These are phyloP conservation scores for Aphyosemion australe DNA, from an alignment of 2,113 vertebrate species.

Conservation along the genomic window DNA sequence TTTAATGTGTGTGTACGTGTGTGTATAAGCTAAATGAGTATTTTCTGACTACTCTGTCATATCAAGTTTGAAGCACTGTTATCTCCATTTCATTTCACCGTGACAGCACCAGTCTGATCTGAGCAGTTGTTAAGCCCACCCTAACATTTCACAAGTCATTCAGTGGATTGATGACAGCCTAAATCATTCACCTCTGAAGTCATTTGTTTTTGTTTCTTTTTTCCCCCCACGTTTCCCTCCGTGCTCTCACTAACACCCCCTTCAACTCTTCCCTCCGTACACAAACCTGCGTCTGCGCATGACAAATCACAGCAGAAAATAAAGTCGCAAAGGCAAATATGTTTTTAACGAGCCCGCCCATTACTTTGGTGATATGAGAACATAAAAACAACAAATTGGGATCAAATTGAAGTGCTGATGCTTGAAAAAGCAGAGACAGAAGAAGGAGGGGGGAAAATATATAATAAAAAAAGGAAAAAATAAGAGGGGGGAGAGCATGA, in stretches of 20 bases:
- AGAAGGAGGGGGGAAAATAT: background rate
- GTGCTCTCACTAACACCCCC: slow-evolving; percentile 26
- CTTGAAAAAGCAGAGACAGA: slow-evolving; percentile 48
- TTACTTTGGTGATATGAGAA: slow-evolving; percentile 75
- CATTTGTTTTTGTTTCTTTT: slow-evolving; percentile 29
- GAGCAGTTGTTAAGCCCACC: slow-evolving; percentile 61
- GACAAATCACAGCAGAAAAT: slow-evolving; percentile 71
- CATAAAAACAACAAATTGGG: slow-evolving; percentile 75
- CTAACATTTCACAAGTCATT: slow-evolving; percentile 65
- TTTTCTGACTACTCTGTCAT: slow-evolving; percentile 50
- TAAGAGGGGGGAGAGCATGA: slow-evolving; percentile 6
- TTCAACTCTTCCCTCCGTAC: slow-evolving; percentile 15
- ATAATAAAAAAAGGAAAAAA: background rate
- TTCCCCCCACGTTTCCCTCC: slow-evolving; percentile 9
- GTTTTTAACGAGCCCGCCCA: slow-evolving; percentile 79
- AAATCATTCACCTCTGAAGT: slow-evolving; percentile 57
- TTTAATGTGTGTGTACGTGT: background rate
- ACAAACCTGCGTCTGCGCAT: slow-evolving; percentile 59
- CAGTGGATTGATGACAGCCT: slow-evolving; percentile 56
- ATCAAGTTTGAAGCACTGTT: slow-evolving; percentile 59
- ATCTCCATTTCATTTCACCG: slow-evolving; percentile 60
- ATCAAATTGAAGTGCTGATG: slow-evolving; percentile 73
- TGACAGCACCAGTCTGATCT: slow-evolving; percentile 50
- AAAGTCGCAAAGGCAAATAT: slow-evolving; percentile 75
- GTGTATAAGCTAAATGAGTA: slow-evolving; percentile 10